Conservation (phyloP, 64 coral and sea anemone species). For the Dendrophyllia cribrosa region DNA sequence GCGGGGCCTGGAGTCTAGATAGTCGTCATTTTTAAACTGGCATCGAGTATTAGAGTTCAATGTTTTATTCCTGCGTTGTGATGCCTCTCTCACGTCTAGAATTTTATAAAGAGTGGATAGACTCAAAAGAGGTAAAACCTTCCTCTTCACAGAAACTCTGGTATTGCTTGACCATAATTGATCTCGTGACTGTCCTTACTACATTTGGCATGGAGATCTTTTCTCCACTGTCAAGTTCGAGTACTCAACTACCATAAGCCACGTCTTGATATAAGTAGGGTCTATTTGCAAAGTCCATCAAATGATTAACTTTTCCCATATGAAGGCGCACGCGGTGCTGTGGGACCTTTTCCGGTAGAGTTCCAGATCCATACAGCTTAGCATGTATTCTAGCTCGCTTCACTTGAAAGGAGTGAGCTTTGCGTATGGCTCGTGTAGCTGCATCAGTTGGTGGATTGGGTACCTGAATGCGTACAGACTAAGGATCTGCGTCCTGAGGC, state of each 20-base stretch:
- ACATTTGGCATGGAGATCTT: constrained; percentile 60
- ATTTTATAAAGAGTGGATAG: constrained; percentile 37
- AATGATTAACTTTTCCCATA: constrained; percentile 41
- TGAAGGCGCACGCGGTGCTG: constrained; percentile 32
- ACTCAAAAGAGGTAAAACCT: constrained; percentile 16
- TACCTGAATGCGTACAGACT: constrained; percentile 34
- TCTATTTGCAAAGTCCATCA: constrained; percentile 29
- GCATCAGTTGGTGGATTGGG: constrained; percentile 10
- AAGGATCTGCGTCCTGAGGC: background rate
- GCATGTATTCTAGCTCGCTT: constrained; percentile 49
- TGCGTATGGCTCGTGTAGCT: constrained; percentile 38
- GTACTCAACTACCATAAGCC: constrained; percentile 28
- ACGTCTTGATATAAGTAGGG: background rate
- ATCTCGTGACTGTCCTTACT: constrained; percentile 17
- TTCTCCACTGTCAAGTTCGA: constrained; percentile 52
- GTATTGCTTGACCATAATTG: constrained; percentile 49
- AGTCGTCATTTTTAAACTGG: no score
- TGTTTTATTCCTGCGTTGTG: background rate
- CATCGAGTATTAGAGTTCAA: no score
- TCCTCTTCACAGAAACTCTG: constrained; percentile 34
- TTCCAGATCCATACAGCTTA: constrained; percentile 15
- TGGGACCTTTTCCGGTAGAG: constrained; percentile 33
- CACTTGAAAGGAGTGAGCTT: constrained; percentile 37
- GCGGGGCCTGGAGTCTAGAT: no score
- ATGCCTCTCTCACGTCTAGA: background rate